phyloP scores from a whole-genome alignment of 2,113 vertebrate species.

The Cichladusa arquata region DNA sequence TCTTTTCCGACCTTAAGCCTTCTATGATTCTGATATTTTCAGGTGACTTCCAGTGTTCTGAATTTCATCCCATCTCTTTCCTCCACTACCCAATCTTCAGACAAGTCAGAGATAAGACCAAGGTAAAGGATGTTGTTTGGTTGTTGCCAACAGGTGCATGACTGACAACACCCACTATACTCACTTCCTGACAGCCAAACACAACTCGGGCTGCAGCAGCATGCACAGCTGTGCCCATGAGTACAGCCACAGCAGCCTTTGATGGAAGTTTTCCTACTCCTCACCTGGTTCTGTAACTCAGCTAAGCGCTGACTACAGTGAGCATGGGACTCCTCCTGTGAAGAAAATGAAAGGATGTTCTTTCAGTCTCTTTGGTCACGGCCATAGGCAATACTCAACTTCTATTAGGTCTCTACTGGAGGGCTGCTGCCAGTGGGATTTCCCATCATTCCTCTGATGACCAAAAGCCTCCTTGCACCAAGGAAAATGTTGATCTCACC shows the following conservation, averaged over 20 bases:
- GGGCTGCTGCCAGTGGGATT: neutral
- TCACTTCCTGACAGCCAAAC: neutral
- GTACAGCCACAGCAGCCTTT: neutral
- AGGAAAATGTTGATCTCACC: neutral
- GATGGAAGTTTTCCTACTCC: neutral
- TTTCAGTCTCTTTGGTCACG: neutral
- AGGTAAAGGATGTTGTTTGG: neutral
- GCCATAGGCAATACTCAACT: fast-evolving
- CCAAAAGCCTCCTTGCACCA: neutral
- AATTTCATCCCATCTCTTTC: neutral
- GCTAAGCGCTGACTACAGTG: neutral
- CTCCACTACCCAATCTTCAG: neutral
- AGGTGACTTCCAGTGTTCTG: neutral
- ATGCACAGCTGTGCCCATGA: neutral
- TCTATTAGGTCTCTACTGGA: neutral
- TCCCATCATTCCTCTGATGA: neutral
- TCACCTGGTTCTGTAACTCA: constrained; percentile 33
- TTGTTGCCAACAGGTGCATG: neutral
- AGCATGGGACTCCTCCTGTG: neutral
- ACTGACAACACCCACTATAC: neutral
- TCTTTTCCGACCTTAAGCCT: neutral
- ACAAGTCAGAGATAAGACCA: neutral
- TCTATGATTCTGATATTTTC: neutral
- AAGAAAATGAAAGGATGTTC: neutral
- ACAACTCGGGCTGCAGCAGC: fast-evolving